Percentiles rank a stretch among this genome's conserved stretches.
These are phyloP conservation scores for Diorhabda sublineata DNA, from an alignment of 1,140 invertebrate species.

Conservation along the genomic window DNA sequence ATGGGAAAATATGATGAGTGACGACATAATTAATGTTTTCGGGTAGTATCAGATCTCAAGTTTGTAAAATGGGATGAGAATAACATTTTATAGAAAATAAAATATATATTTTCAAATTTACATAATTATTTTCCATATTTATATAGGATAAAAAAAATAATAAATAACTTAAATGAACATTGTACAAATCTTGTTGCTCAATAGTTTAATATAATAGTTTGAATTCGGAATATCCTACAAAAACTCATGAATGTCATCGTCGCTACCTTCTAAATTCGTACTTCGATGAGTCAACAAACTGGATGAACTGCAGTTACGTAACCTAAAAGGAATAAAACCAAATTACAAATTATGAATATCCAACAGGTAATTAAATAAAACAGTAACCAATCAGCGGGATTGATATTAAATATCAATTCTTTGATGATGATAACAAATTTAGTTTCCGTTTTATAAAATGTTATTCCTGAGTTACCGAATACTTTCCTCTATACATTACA, in stretches of 20 bases:
- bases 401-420: too few species aligned
- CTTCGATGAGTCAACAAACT: conserved; percentile 40
- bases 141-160: conserved; percentile 18
- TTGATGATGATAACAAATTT: too few species aligned
- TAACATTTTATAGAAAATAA: conserved; percentile 7
- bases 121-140: conserved; percentile 13
- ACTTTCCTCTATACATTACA: too few species aligned
- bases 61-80: too few species aligned
- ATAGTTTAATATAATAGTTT: background rate
- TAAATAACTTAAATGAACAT: conserved; percentile 14
- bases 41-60: too few species aligned
- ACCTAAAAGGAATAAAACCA: conserved; percentile 29
- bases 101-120: conserved; percentile 20
- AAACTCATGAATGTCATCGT: conserved; percentile 38
- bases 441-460: too few species aligned
- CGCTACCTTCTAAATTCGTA: conserved; percentile 34
- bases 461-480: too few species aligned
- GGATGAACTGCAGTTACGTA: conserved; percentile 43
- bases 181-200: too few species aligned
- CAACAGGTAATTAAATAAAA: background rate
- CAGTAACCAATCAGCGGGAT: background rate
- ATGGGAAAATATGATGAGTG: too few species aligned
- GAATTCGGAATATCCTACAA: conserved; percentile 15
- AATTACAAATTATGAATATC: too few species aligned
- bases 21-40: too few species aligned